Base-by-base conservation (phyloP, 2,888 invertebrate species). In the Vanessa cardui region DNA sequence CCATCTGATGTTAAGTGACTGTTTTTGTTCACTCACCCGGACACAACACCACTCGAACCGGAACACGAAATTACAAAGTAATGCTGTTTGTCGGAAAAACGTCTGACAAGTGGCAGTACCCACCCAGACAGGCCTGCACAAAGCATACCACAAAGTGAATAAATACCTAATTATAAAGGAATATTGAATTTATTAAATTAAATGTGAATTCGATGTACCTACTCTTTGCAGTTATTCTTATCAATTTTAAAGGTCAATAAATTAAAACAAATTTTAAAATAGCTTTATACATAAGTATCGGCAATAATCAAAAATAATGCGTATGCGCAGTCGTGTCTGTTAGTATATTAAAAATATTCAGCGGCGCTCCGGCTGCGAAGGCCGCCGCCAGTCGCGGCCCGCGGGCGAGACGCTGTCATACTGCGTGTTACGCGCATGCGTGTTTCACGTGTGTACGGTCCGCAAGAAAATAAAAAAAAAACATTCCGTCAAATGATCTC, bases 401-500 rank as follows among this genome's bases (percentile, higher is more conserved):
- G 78, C 69, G 65, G 65, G 64, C 56, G 65, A 64, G 68, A 82
- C 80, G 74, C 82, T 78, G 80, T 78, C 84, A 78, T 84, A 81
- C 82, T 80, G 76, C 77, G 82, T 61, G 60, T 79, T 81, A 81
- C 83, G 80, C 82, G 82, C 88, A 86, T 86, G 90, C 86, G 84
- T 82, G 83, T 72, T 84, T 83, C 85, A 84, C 86, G 87, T 87
- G 88, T 61, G 84, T 83, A 89, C 73, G 18, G 86, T 75, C 73
- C 74, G 78, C 82, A 84, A 56, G 58, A 54, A 59, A 50, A 18
- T 18, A n/a, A n/a, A 20, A 56, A 4, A 39, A 39, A 39, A 39
- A 39, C 12, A 39, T 39, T 39, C 58, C 15, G 44, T 62, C 20
- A 20, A 54, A 1, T 7, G 15, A 3, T n/a, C 12, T 31, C 26